A percentile compares a stretch with the other conserved stretches of the same genome.
phyloP scores from a whole-genome alignment of 2,888 invertebrate species.

The Caenorhabditis japonica region DNA sequence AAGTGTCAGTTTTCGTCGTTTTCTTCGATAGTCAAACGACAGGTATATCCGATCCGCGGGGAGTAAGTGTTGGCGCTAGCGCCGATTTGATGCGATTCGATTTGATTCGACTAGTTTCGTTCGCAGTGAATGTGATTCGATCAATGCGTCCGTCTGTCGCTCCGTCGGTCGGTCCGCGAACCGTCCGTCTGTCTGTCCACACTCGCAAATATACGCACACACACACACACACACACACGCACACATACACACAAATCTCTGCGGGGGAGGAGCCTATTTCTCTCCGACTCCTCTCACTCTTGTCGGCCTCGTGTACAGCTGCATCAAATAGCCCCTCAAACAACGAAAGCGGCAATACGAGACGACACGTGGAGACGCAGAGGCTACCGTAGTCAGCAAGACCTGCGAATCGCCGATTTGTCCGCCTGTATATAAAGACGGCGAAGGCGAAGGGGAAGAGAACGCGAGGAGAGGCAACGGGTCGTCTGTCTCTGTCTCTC shows the following conservation, averaged over 20 bases:
- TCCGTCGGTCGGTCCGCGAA: too few relatives aligned
- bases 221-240: slow-evolving; percentile 21
- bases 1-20: too few relatives aligned
- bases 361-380: slow-evolving; percentile 34
- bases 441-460: neutral
- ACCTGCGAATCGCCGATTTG: slow-evolving; percentile 59
- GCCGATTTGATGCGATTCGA: too few relatives aligned
- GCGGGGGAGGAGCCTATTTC: slow-evolving; percentile 33
- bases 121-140: too few relatives aligned
- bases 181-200: neutral
- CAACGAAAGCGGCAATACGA: slow-evolving; percentile 13
- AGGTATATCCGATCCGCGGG: too few relatives aligned
- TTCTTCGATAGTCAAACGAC: too few relatives aligned
- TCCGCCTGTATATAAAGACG: slow-evolving; percentile 54
- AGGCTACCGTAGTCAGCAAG: slow-evolving; percentile 42
- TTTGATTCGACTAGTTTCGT: too few relatives aligned
- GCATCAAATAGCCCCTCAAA: slow-evolving; percentile 44
- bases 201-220: neutral
- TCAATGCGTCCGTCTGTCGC: too few relatives aligned
- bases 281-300: slow-evolving; percentile 18
- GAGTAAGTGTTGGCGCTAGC: too few relatives aligned
- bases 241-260: too few relatives aligned
- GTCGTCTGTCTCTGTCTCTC: slow-evolving; percentile 19
- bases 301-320: slow-evolving; percentile 25
- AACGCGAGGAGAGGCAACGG: slow-evolving; percentile 35